Conservation (phyloP, 2,888 invertebrate genomes). For the Tinea pellionella region DNA sequence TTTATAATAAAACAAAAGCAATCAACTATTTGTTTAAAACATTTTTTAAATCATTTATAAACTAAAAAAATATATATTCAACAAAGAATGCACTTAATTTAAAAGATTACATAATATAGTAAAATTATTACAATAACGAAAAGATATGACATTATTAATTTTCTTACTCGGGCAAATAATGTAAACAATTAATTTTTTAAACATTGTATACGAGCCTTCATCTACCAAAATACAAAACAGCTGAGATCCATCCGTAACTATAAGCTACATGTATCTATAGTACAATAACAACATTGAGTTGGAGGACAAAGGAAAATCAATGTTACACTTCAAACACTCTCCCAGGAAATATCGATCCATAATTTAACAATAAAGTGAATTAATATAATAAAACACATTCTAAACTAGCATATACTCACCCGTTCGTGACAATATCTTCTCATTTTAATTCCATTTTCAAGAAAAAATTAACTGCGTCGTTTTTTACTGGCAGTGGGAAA, state of each 20-base stretch:
- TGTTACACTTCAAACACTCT: background rate
- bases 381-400: background rate
- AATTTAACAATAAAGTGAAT: background rate
- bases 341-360: slow-evolving; percentile 4
- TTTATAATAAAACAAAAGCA: background rate
- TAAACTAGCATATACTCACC: slow-evolving; percentile 32
- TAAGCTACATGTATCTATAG: background rate
- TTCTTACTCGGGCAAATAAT: background rate
- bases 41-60: background rate
- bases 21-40: background rate
- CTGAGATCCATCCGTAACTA: background rate
- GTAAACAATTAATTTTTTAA: background rate
- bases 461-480: slow-evolving; percentile 73
- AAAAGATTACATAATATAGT: slow-evolving; percentile 2
- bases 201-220: background rate
- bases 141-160: background rate
- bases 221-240: slow-evolving; percentile 10
- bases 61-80: background rate
- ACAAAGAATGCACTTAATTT: background rate
- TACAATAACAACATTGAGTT: slow-evolving; percentile 26
- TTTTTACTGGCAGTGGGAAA: slow-evolving; percentile 64
- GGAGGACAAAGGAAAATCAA: slow-evolving; percentile 61
- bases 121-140: background rate
- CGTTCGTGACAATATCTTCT: slow-evolving; percentile 47
- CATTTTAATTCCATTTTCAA: slow-evolving; percentile 64